Conservation (phyloP, 2,888 invertebrate species). For the Drosophila aldrichi region DNA sequence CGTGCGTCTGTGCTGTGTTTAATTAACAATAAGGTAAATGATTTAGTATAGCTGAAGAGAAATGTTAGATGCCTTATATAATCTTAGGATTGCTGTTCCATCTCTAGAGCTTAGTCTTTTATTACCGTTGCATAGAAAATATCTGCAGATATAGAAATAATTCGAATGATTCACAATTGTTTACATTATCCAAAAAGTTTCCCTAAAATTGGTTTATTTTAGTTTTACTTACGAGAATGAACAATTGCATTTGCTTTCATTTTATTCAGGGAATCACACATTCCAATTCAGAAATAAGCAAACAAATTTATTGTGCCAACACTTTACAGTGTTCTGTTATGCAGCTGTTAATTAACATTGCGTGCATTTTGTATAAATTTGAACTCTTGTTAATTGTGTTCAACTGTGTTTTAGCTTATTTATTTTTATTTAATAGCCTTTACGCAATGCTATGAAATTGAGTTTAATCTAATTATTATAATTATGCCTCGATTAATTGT, state of each 20-base stretch:
- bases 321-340: slow-evolving; percentile 12
- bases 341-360: slow-evolving; percentile 13
- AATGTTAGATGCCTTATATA: background rate
- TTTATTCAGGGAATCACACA: background rate
- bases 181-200: background rate
- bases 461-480: slow-evolving; percentile 4
- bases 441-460: background rate
- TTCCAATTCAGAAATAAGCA: background rate
- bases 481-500: background rate
- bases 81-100: background rate
- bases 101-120: background rate
- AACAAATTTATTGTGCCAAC: background rate
- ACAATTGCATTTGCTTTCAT: background rate
- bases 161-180: background rate
- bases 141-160: background rate
- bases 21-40: slow-evolving; percentile 19
- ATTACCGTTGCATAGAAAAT: background rate
- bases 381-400: background rate
- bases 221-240: background rate
- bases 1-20: slow-evolving; percentile 15
- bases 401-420: no score
- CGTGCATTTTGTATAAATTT: background rate
- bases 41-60: background rate
- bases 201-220: background rate
- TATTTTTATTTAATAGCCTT: background rate